A percentile compares a stretch with the other conserved stretches of the same genome.
Evolutionary conservation across 2,888 invertebrate genomes (phyloP).

Genomic region (Octodonta nipae): DNA sequence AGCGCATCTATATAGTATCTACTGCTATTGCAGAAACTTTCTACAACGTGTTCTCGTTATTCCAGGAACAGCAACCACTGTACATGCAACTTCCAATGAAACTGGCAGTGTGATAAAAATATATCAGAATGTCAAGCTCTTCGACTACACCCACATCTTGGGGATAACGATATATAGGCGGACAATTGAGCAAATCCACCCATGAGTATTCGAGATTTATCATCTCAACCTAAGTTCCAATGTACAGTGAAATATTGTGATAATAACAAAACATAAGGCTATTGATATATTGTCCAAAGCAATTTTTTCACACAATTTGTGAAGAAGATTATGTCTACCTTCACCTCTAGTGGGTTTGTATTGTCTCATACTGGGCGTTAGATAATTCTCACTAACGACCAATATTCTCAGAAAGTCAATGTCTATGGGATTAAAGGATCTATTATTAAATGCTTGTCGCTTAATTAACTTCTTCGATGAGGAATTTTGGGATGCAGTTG

Average conservation of each 20-base stretch:
- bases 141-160: not conserved
- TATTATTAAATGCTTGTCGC: not conserved
- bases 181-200: not conserved
- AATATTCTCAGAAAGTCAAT: no score
- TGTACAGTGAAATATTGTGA: not conserved
- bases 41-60: not conserved
- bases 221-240: not conserved
- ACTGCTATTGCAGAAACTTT: no score
- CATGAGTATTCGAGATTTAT: conserved; percentile 1
- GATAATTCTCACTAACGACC: no score
- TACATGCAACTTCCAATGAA: not conserved
- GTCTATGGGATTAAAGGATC: not conserved
- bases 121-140: not conserved
- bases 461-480: conserved; percentile 6
- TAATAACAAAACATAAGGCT: not conserved
- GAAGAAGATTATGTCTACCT: not conserved
- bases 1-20: no score
- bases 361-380: no score
- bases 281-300: not conserved
- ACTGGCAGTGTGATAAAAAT: no score
- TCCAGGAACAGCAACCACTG: not conserved
- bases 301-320: not conserved
- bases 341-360: no score
- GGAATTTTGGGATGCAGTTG: conserved; percentile 8
- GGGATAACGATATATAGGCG: conserved; percentile 1